phyloP scores from a whole-genome alignment of 2,888 invertebrate genomes.

The Nemotelus pantherinus region DNA sequence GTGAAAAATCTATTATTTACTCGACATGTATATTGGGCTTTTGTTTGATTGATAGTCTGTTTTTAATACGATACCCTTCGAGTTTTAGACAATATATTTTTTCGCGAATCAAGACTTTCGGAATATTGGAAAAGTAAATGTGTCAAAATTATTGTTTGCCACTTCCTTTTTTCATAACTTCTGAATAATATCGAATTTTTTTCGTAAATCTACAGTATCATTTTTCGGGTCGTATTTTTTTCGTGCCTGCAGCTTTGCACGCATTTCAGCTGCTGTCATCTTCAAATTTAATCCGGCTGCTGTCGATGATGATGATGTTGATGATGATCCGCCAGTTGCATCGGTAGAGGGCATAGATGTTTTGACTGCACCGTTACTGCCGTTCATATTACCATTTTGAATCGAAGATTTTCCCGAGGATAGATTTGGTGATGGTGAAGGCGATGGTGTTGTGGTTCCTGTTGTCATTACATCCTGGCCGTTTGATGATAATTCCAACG shows the following conservation, averaged over 20 bases:
- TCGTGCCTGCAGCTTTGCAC: constrained; percentile 84
- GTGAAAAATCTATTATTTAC: constrained; percentile 1
- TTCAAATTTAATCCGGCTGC: constrained; percentile 75
- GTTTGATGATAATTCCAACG: constrained; percentile 47
- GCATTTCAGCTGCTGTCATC: constrained; percentile 92
- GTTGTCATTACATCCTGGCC: constrained; percentile 36
- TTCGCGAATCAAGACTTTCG: not conserved
- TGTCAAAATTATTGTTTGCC: not conserved
- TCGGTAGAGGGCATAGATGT: constrained; percentile 25
- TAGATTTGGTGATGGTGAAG: constrained; percentile 12
- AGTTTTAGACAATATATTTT: not conserved
- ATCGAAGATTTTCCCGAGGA: constrained; percentile 5
- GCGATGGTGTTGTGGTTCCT: constrained; percentile 25
- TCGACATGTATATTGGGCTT: not conserved
- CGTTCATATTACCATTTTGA: constrained; percentile 35
- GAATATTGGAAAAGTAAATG: not conserved
- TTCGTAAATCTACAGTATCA: constrained; percentile 87
- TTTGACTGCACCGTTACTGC: constrained; percentile 55
- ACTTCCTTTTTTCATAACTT: constrained; percentile 73
- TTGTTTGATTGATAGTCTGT: not conserved
- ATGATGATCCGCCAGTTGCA: constrained; percentile 35
- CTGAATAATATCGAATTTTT: constrained; percentile 94
- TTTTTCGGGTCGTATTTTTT: constrained; percentile 92
- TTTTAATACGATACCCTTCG: not conserved
- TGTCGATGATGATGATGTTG: constrained; percentile 42